Conservation (phyloP, 2,113 vertebrate genomes). For the Climacteris rufus region DNA sequence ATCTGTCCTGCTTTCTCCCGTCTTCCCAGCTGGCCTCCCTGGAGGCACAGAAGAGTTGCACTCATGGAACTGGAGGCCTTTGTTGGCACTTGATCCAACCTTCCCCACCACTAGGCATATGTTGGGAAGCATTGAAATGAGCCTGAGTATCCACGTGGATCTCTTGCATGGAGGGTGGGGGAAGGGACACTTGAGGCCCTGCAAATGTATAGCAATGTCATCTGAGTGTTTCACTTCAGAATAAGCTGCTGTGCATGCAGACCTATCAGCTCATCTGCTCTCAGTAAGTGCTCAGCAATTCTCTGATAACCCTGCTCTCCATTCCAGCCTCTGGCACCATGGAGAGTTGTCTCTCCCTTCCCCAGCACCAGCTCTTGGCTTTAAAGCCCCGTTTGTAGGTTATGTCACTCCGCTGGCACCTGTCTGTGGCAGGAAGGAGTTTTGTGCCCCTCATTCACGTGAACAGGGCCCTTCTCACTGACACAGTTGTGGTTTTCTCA, state of each 20-base stretch:
- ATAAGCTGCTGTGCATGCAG: not conserved
- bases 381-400: not conserved
- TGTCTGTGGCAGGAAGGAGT: not conserved
- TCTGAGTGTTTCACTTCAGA: not conserved
- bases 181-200: not conserved
- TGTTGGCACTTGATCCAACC: not conserved
- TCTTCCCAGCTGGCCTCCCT: not conserved
- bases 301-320: not conserved
- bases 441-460: not conserved
- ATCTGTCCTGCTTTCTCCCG: not conserved
- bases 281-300: not conserved
- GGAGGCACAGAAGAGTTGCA: not conserved
- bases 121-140: not conserved
- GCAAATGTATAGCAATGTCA: not conserved
- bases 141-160: accelerated
- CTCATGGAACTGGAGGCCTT: not conserved
- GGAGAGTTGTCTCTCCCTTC: not conserved
- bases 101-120: not conserved
- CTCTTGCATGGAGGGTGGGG: accelerated
- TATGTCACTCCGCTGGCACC: accelerated
- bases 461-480: not conserved
- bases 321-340: not conserved
- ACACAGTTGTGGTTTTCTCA: not conserved
- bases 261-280: not conserved
- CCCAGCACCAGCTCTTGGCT: not conserved